phyloP scores from a whole-genome alignment of 2,888 invertebrate species.

The Leptinotarsa peninsularis region DNA sequence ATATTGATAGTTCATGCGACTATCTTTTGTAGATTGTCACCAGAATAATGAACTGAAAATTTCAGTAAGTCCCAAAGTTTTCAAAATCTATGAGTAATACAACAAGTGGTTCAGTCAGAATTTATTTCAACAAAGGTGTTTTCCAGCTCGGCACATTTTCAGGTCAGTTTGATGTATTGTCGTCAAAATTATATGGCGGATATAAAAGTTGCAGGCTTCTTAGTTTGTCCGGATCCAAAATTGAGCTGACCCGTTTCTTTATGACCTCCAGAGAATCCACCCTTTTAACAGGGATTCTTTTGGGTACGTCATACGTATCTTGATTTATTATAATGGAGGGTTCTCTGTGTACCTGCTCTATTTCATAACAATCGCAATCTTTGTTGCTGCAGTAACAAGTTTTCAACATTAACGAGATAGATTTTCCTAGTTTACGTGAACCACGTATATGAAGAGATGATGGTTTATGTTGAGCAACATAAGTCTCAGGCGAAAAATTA shows the following conservation, averaged over 20 bases:
- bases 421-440: neutral
- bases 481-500: neutral
- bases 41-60: no score
- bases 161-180: neutral
- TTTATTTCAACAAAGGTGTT: no score
- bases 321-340: neutral
- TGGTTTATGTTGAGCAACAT: neutral
- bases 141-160: no score
- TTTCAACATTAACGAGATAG: constrained; percentile 1
- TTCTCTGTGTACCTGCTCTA: neutral
- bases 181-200: constrained; percentile 1
- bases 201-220: constrained; percentile 1
- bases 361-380: constrained; percentile 4
- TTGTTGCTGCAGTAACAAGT: neutral
- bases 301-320: neutral
- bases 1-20: no score
- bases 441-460: neutral
- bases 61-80: no score
- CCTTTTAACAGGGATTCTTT: neutral
- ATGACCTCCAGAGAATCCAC: neutral
- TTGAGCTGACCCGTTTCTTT: neutral
- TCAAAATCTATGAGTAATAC: no score
- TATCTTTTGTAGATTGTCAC: no score
- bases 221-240: neutral
- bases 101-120: no score